These are phyloP conservation scores for Balaenoptera acutorostrata DNA, from an alignment of 2,113 vertebrate species.

Conservation along the genomic window DNA sequence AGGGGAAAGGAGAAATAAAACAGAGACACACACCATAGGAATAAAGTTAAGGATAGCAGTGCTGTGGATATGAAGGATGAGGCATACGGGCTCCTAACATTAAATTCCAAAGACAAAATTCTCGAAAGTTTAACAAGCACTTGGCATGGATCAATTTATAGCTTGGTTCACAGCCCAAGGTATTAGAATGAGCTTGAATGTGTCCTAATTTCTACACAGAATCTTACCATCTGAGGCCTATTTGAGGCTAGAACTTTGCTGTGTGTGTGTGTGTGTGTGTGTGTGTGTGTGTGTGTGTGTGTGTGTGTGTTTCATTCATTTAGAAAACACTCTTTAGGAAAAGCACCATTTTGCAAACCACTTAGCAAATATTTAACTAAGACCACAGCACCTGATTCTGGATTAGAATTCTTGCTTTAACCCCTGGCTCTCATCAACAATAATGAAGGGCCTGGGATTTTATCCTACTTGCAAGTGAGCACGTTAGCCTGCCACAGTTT, in stretches of 20 bases:
- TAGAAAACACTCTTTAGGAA: neutral
- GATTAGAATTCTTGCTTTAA: neutral
- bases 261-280: neutral
- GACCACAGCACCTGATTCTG: neutral
- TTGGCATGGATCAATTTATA: neutral
- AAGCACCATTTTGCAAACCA: neutral
- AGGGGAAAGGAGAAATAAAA: neutral
- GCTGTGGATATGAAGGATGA: neutral
- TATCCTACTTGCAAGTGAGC: neutral
- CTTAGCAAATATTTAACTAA: neutral
- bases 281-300: too few relatives aligned
- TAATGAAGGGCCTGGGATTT: neutral
- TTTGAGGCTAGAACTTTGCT: neutral
- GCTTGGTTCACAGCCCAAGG: neutral
- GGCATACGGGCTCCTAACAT: neutral
- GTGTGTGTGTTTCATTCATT: neutral
- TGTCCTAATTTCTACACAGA: neutral
- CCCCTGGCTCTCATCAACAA: neutral
- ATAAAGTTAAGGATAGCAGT: neutral
- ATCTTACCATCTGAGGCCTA: neutral
- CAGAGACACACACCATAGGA: fast-evolving
- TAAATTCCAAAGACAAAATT: neutral
- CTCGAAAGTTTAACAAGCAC: neutral
- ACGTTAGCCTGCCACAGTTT: neutral
- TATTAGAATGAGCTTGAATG: neutral